Evolutionary conservation across 2,113 vertebrate species (phyloP), one percentile per base, ranked within the genome.

Genomic region (Carollia perspicillata): DNA sequence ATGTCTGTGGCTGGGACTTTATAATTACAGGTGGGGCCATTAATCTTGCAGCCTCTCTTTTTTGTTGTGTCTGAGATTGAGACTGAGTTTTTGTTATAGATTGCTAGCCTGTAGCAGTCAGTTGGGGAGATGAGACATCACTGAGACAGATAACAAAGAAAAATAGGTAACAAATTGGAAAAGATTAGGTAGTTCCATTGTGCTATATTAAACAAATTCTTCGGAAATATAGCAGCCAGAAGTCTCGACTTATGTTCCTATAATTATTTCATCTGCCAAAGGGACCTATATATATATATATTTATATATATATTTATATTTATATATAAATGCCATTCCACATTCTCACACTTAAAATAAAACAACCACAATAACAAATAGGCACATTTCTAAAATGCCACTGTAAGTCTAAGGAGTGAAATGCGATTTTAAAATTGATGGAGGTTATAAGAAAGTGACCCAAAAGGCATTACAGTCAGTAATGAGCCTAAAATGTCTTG

Each of bases 121-220:
- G 92, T 47, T 96, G 96, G 47, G 26, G 40, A 97, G 95, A 97
- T 89, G 81, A 95, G 90, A 94, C 89, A 94, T 97, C 81, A 86
- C 40, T 13, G 74, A 93, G 96, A 96, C 93, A 97, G 96, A 94
- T 97, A 97, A 97, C 94, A 91, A 97, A 98, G 96, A 98, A 97
- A 96, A 98, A 97, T 98, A 93, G 90, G 44, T 44, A 95, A 74
- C 90, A 97, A 95, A 97, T 93, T 87, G 85, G 49, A 93, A 95
- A 93, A 95, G 92, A 95, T 97, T 95, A 89, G 63, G 78, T 42
- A 91, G 91, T 0, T 91, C 18, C 55, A 26, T 17, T 23, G 69
- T 74, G 91, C 77, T 94, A 60, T 91, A 96, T 89, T 97, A 97
- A 94, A 96, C 68, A 96, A 95, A 78, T 44, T 80, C 66, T 93